Evolutionary conservation across 1,140 invertebrate species (phyloP).

Genomic region (Diploscapter pachys): DNA sequence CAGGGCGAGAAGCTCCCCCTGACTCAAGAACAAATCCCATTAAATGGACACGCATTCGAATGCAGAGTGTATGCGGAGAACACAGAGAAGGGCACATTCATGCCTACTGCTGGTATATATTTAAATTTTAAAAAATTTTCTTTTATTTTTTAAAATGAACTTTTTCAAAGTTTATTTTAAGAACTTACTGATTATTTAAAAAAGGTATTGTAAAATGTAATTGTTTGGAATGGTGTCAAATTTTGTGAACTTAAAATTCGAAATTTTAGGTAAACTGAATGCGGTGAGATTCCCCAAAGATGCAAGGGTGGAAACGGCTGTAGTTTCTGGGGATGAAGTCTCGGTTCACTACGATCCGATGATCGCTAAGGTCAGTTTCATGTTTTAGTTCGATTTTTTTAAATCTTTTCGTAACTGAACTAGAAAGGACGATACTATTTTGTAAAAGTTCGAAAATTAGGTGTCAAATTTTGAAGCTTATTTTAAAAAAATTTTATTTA

Average conservation of each 20-base stretch:
- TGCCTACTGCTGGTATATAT: constrained; percentile 70
- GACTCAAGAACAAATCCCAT: constrained; percentile 73
- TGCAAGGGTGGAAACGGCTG: constrained; percentile 54
- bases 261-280: constrained; percentile 42
- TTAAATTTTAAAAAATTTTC: constrained; percentile 7
- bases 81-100: constrained; percentile 73
- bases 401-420: background rate
- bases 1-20: constrained; percentile 74
- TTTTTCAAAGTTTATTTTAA: background rate
- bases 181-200: no score
- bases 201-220: no score
- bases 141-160: constrained; percentile 20
- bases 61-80: constrained; percentile 93
- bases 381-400: background rate
- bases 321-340: constrained; percentile 71
- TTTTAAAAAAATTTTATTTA: background rate
- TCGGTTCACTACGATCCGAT: constrained; percentile 98
- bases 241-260: background rate
- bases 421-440: background rate
- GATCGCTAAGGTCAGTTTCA: constrained; percentile 82
- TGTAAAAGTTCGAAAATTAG: background rate
- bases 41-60: constrained; percentile 66
- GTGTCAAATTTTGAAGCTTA: background rate
- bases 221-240: no score
- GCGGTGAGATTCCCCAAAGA: constrained; percentile 47